These are phyloP conservation scores for Pyxicephalus adspersus DNA, from an alignment of 2,113 vertebrate genomes.

Conservation along the genomic window DNA sequence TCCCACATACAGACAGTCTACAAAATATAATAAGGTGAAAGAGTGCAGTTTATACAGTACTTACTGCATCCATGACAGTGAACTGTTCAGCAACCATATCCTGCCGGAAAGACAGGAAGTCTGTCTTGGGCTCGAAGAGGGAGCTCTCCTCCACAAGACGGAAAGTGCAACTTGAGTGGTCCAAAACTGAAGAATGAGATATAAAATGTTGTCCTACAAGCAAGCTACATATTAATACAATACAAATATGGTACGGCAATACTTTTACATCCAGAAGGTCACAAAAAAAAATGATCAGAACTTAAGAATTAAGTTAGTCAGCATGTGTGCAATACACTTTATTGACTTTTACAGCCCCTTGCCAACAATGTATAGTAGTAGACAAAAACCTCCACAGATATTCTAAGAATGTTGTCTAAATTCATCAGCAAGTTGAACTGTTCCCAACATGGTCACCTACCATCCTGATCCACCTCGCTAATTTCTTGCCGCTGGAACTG, in stretches of 20 bases:
- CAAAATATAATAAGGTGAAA: not conserved
- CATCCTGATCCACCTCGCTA: constrained; percentile 77
- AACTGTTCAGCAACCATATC: constrained; percentile 97
- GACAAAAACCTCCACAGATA: no score
- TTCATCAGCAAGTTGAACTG: no score
- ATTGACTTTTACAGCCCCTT: no score
- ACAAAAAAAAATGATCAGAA: no score
- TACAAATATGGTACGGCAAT: no score
- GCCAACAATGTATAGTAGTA: no score
- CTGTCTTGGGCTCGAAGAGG: constrained; percentile 78
- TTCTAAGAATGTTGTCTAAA: no score
- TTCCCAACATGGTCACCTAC: constrained; percentile 63
- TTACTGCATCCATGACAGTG: constrained; percentile 96
- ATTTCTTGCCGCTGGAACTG: constrained; percentile 88
- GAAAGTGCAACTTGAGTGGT: constrained; percentile 79
- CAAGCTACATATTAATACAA: no score
- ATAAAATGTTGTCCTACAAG: not conserved
- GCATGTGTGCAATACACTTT: no score
- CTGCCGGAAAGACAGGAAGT: constrained; percentile 88
- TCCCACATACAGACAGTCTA: no score
- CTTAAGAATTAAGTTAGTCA: no score
- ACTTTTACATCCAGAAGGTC: no score
- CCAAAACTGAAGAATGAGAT: constrained; percentile 62
- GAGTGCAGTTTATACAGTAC: constrained; percentile 43
- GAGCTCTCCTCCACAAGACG: constrained; percentile 83